Conservation (phyloP, 1,140 invertebrate species). For the Ditylenchus dipsaci region DNA sequence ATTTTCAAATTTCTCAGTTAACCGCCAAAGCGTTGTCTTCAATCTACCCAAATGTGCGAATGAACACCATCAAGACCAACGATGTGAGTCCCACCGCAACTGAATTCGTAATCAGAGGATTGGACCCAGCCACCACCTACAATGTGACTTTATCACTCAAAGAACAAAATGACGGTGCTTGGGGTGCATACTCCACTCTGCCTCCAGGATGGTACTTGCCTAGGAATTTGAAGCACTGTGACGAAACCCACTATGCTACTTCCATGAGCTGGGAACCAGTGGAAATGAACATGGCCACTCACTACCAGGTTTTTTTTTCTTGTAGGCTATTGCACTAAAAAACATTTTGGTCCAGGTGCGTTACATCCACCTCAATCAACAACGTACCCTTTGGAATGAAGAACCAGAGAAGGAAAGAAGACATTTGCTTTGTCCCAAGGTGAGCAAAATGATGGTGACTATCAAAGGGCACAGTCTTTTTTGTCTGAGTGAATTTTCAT, state of each 20-base stretch:
- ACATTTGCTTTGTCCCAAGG: conserved; percentile 53
- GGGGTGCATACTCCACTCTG: conserved; percentile 56
- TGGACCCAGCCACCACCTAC: conserved; percentile 56
- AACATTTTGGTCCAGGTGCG: conserved; percentile 34
- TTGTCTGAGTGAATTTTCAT: too few relatives aligned
- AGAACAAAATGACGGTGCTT: conserved; percentile 53
- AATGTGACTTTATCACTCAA: conserved; percentile 55
- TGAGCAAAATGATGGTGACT: too few relatives aligned
- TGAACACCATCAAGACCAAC: conserved; percentile 45
- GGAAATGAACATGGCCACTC: conserved; percentile 48
- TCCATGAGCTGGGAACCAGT: conserved; percentile 57
- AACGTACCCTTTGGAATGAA: conserved; percentile 47
- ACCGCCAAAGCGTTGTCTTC: conserved; percentile 53
- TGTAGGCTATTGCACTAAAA: neutral
- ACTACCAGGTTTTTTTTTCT: conserved; percentile 46
- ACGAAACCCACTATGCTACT: conserved; percentile 50
- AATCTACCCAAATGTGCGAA: conserved; percentile 45
- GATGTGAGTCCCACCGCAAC: conserved; percentile 51
- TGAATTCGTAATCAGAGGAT: conserved; percentile 47
- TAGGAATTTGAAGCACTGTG: conserved; percentile 55
- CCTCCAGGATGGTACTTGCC: conserved; percentile 57
- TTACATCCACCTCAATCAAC: conserved; percentile 49
- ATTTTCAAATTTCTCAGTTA: too few relatives aligned
- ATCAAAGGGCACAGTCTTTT: too few relatives aligned
- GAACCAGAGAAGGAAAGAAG: conserved; percentile 31